These are phyloP conservation scores for Tromatobia lineatoria DNA, from an alignment of 2,888 invertebrate genomes.

Conservation along the genomic window DNA sequence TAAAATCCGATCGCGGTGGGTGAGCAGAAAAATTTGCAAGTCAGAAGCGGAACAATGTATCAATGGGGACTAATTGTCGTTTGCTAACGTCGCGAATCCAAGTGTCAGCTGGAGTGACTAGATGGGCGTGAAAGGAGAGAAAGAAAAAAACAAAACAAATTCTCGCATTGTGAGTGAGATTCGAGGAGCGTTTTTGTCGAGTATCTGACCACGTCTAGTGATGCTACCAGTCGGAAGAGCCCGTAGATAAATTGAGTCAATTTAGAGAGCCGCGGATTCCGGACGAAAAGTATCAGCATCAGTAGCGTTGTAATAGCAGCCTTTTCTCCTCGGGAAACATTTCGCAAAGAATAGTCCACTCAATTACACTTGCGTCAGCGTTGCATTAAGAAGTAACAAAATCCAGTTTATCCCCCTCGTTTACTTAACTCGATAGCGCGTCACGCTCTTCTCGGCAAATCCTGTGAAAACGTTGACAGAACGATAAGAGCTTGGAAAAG, in stretches of 20 bases:
- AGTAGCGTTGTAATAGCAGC: background rate
- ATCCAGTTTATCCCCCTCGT: conserved; percentile 43
- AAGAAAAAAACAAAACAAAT: background rate
- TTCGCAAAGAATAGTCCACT: conserved; percentile 30
- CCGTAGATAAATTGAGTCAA: conserved; percentile 59
- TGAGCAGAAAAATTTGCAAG: background rate
- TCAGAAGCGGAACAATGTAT: background rate
- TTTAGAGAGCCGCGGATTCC: conserved; percentile 26
- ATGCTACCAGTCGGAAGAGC: conserved; percentile 18
- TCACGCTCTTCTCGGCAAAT: background rate
- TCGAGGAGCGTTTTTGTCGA: background rate
- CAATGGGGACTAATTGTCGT: background rate
- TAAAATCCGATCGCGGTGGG: background rate
- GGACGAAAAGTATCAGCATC: conserved; percentile 13
- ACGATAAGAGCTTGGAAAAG: conserved; percentile 44
- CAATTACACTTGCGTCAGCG: conserved; percentile 62
- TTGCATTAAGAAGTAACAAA: conserved; percentile 45
- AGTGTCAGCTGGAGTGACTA: background rate
- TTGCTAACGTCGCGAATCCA: background rate
- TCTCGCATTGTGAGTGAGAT: background rate
- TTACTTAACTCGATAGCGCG: conserved; percentile 3
- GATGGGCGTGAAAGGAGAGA: background rate
- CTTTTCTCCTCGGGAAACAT: background rate
- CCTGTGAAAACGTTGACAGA: conserved; percentile 35
- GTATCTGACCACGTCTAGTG: background rate